Evolutionary conservation across 2,888 invertebrate species (phyloP).

Genomic region (Punctoribates punctum): DNA sequence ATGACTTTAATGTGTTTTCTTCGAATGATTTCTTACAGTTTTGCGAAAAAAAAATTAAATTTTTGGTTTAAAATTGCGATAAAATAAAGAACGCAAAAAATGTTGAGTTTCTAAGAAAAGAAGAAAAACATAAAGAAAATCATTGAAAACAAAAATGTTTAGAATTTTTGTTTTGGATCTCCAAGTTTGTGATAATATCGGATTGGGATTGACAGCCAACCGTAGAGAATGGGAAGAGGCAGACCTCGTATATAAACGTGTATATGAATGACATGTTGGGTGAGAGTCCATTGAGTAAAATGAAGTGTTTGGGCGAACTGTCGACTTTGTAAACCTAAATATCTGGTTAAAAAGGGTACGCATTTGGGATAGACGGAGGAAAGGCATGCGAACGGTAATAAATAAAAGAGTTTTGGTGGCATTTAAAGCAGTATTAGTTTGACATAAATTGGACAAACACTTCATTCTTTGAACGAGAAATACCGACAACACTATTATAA

Average conservation of each 20-base stretch:
- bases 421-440: constrained; percentile 20
- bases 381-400: constrained; percentile 2
- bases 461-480: constrained; percentile 26
- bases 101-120: neutral
- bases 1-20: constrained; percentile 29
- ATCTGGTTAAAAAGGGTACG: neutral
- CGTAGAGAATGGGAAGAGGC: too few relatives aligned
- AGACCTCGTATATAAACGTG: too few relatives aligned
- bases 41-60: neutral
- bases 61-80: neutral
- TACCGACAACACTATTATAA: constrained; percentile 24
- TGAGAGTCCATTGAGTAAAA: too few relatives aligned
- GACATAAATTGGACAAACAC: constrained; percentile 34
- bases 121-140: neutral
- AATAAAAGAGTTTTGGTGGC: neutral
- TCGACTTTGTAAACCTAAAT: too few relatives aligned
- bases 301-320: too few relatives aligned
- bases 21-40: neutral
- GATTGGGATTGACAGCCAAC: too few relatives aligned
- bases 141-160: neutral
- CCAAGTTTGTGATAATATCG: neutral
- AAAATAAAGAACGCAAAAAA: neutral
- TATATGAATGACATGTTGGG: too few relatives aligned
- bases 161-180: neutral
- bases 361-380: neutral